These are phyloP conservation scores for Oncorhynchus gorbuscha DNA, from an alignment of 2,113 vertebrate genomes.

Conservation along the genomic window DNA sequence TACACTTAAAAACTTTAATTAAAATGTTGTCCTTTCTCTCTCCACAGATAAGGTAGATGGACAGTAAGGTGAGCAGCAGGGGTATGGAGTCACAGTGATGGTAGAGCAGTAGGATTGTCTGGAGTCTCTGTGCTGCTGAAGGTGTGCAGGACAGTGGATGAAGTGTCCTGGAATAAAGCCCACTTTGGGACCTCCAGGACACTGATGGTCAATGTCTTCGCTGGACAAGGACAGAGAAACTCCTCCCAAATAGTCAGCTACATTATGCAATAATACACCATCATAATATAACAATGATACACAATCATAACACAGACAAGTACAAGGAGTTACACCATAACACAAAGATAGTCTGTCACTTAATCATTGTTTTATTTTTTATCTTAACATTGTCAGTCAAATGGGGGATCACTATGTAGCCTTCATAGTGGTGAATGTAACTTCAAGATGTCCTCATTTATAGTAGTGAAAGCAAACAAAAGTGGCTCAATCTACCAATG, in stretches of 20 bases:
- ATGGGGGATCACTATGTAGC: not conserved
- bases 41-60: conserved; percentile 72
- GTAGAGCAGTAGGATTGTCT: conserved; percentile 1
- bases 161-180: conserved; percentile 81
- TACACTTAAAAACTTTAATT: not conserved
- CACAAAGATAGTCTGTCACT: not conserved
- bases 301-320: not conserved
- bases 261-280: conserved; percentile 12
- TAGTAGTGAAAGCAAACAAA: too few species aligned
- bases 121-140: conserved; percentile 33
- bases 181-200: conserved; percentile 69
- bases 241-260: too few species aligned
- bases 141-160: conserved; percentile 74
- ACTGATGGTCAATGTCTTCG: conserved; percentile 73
- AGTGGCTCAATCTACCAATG: too few species aligned
- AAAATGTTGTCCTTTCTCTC: not conserved
- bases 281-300: not conserved
- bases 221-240: conserved; percentile 20
- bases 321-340: not conserved
- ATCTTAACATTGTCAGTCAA: not conserved
- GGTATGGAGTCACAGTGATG: not conserved
- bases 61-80: conserved; percentile 70
- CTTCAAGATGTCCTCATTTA: too few species aligned
- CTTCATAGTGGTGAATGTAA: too few species aligned
- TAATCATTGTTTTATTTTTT: conserved; percentile 3